Evolutionary conservation across 1,140 invertebrate genomes (phyloP).

Genomic region (Atopsyche davidsoni): DNA sequence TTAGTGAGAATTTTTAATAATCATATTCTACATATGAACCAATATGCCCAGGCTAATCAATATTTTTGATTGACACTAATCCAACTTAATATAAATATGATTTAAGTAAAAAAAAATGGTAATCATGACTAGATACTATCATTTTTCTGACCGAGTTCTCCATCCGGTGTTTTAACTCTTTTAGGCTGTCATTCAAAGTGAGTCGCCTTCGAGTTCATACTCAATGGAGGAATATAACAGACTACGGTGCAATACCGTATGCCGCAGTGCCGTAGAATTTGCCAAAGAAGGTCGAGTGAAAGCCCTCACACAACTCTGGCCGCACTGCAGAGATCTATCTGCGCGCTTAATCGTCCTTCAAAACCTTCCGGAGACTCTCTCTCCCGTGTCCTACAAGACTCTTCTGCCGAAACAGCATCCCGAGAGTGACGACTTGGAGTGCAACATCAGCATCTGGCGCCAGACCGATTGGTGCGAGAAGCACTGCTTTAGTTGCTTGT

Average conservation of each 20-base stretch:
- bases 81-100: no score
- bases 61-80: no score
- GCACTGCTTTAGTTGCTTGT: slow-evolving; percentile 38
- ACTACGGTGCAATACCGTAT: slow-evolving; percentile 41
- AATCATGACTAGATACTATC: no score
- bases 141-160: no score
- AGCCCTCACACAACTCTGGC: slow-evolving; percentile 67
- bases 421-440: slow-evolving; percentile 46
- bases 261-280: slow-evolving; percentile 48
- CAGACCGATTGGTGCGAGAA: slow-evolving; percentile 63
- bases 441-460: slow-evolving; percentile 47
- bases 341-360: slow-evolving; percentile 67
- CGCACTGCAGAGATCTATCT: slow-evolving; percentile 48
- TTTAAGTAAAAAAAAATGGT: no score
- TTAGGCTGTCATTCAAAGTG: slow-evolving; percentile 41
- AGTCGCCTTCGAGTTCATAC: slow-evolving; percentile 47
- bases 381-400: slow-evolving; percentile 61
- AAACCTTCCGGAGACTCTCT: slow-evolving; percentile 71
- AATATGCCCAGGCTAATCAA: no score
- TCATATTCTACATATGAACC: no score
- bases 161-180: slow-evolving; percentile 23
- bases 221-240: slow-evolving; percentile 52
- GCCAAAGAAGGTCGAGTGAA: slow-evolving; percentile 60
- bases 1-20: no score
- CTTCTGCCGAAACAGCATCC: slow-evolving; percentile 56